These are phyloP conservation scores for Pelmatolapia mariae DNA, from an alignment of 2,113 vertebrate species.

Conservation along the genomic window DNA sequence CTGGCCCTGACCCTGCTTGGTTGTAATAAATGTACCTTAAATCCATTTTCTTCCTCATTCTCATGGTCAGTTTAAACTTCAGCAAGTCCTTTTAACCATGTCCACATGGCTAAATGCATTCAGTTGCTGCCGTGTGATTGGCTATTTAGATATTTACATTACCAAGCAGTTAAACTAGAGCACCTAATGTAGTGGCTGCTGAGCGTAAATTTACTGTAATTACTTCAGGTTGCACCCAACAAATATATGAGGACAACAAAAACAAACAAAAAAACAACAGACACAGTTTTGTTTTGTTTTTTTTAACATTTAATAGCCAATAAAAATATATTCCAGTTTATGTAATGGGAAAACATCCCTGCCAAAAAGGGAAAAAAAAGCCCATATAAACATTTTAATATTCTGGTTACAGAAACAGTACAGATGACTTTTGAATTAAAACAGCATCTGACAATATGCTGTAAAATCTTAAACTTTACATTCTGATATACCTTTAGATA, in stretches of 20 bases:
- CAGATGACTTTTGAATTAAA: neutral
- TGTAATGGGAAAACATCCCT: neutral
- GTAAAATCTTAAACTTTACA: neutral
- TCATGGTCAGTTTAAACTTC: neutral
- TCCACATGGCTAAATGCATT: neutral
- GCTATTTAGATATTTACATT: neutral
- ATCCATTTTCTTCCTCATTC: neutral
- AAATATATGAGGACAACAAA: neutral
- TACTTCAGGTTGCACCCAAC: neutral
- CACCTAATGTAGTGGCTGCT: neutral
- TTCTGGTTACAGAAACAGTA: neutral
- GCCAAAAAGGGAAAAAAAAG: neutral
- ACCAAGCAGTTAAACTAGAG: neutral
- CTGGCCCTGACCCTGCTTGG: neutral
- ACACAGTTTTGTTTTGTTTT: neutral
- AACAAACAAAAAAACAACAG: neutral
- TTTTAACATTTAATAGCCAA: slow-evolving; percentile 36
- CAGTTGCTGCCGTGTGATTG: fast-evolving
- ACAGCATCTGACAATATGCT: neutral
- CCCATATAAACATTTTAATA: neutral
- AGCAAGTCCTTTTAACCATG: neutral
- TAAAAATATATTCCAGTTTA: slow-evolving; percentile 39
- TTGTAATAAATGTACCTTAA: neutral
- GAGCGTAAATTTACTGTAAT: neutral
- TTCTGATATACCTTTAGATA: neutral